Evolutionary conservation across 2,888 invertebrate species (phyloP), one percentile per base, ranked within the genome.

Genomic region (Boloria selene): DNA sequence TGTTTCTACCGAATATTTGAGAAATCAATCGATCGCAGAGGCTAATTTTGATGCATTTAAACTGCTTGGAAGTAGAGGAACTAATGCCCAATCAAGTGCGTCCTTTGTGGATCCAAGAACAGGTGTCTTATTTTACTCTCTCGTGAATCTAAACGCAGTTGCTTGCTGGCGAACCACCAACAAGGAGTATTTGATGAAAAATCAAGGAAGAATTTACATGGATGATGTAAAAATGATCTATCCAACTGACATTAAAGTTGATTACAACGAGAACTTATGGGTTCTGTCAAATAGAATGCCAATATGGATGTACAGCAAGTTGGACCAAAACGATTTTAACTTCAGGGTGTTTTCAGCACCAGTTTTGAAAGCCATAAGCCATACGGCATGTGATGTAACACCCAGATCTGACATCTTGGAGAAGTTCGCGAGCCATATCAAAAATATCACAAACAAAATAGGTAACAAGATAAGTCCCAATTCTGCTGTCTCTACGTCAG

Each of bases 241-340:
- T 75, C 96, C 96, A 2, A 96, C 95, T 59, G 96, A 96, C 73
- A 93, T 96, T 2, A 96, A 96, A 84, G 95, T 96, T 0, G 96
- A 96, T 72, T 93, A 93, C 31, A 93, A 95, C 7, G 93, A 95
- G 14, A 95, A 94, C 50, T 80, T 96, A 0, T 96, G 96, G 96
- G 95, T 96, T 2, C 80, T 96, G 0, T 95, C 96, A 0, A 95
- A 96, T 79, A 93, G 94, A 67, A 84, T 96, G 75, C 96, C 96
- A 0, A 88, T 93, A 60, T 96, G 95, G 85, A 95, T 95, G 93
- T 95, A 96, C 74, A 92, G 92, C 0, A 90, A 92, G 65, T 80
- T 96, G 68, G 92, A 95, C 77, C 81, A 88, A 0, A 90, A 92
- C 1, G 95, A 95, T 17, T 92, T 95, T 0, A 96, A 96, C 76